Percentiles rank a stretch among this genome's conserved stretches.
These are phyloP conservation scores for Nannoperca obscura DNA, from an alignment of 2,797 vertebrate species.

Conservation along the genomic window DNA sequence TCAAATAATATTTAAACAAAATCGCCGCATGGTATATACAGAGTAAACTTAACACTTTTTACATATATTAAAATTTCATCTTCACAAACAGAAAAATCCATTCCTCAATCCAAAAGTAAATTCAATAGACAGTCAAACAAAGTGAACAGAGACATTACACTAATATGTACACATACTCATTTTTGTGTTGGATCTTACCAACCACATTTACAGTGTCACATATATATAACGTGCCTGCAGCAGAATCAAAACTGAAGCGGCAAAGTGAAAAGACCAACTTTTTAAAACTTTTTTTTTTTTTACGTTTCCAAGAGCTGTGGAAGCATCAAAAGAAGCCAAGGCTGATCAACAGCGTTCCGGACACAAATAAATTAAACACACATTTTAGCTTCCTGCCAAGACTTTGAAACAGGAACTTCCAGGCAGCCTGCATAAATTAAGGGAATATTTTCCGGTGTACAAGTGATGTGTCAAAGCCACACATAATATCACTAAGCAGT, in stretches of 20 bases:
- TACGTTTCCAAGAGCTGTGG: conserved; percentile 48
- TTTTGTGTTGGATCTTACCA: conserved; percentile 49
- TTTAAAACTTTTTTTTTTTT: conserved; percentile 16
- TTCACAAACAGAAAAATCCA: conserved; percentile 74
- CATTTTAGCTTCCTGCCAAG: conserved; percentile 50
- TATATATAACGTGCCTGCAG: conserved; percentile 61
- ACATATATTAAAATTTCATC: conserved; percentile 96
- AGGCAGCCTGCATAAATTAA: conserved; percentile 82
- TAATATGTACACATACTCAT: conserved; percentile 66
- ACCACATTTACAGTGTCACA: conserved; percentile 64
- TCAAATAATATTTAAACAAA: conserved; percentile 87
- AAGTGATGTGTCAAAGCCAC: conserved; percentile 73
- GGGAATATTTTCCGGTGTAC: conserved; percentile 76
- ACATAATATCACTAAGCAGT: conserved; percentile 72
- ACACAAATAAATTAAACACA: conserved; percentile 76
- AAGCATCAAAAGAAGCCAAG: conserved; percentile 68
- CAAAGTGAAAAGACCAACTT: conserved; percentile 53
- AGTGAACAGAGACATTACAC: conserved; percentile 74
- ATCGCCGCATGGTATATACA: conserved; percentile 91
- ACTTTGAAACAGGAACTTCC: conserved; percentile 56
- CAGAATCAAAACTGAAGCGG: conserved; percentile 48
- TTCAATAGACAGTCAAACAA: conserved; percentile 61
- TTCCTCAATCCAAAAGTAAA: conserved; percentile 79
- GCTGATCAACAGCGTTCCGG: conserved; percentile 84
- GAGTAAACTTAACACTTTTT: conserved; percentile 90